A percentile compares a stretch with the other conserved stretches of the same genome.
phyloP scores from a whole-genome alignment of 1,140 invertebrate genomes.

The Listronotus bonariensis region DNA sequence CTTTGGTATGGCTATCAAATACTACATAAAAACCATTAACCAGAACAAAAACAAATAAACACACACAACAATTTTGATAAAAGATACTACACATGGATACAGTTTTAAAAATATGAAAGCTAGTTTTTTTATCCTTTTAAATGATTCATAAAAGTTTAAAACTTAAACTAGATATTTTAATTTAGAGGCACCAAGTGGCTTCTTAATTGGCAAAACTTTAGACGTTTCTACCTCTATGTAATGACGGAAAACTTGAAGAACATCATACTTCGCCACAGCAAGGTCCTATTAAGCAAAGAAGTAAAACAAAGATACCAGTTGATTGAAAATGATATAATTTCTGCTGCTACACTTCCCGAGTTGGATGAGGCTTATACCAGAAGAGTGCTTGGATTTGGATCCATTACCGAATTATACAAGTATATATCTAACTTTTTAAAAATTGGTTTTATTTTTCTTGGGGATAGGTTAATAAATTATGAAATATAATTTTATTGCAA shows the following conservation, averaged over 20 bases:
- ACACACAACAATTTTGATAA: too few species aligned
- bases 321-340: conserved; percentile 79
- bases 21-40: too few species aligned
- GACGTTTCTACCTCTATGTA: conserved; percentile 86
- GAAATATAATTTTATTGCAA: too few species aligned
- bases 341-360: conserved; percentile 82
- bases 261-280: conserved; percentile 79
- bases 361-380: conserved; percentile 88
- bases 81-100: too few species aligned
- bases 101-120: too few species aligned
- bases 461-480: too few species aligned
- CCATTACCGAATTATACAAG: conserved; percentile 78
- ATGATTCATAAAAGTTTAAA: neutral
- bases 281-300: conserved; percentile 75
- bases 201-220: conserved; percentile 84
- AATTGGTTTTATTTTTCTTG: neutral
- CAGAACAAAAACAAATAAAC: too few species aligned
- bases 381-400: conserved; percentile 75
- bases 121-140: neutral
- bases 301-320: conserved; percentile 70
- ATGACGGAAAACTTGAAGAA: conserved; percentile 91
- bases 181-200: conserved; percentile 76
- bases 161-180: conserved; percentile 10
- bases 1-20: too few species aligned
- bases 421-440: conserved; percentile 1